phyloP scores from a whole-genome alignment of 2,797 vertebrate species.

The Heliangelus exortis region DNA sequence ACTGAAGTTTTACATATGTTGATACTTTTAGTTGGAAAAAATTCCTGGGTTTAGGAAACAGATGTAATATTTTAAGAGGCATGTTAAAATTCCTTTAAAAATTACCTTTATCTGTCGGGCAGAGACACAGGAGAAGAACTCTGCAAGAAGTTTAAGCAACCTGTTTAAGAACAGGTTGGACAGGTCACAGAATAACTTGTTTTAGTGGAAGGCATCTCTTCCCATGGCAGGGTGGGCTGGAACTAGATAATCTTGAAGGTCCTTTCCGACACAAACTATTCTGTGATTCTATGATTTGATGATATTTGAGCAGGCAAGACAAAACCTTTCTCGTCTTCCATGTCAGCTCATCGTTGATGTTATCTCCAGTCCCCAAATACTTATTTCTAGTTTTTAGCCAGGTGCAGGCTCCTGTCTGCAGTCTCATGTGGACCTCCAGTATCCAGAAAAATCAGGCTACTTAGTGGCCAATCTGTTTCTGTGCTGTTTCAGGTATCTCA shows the following conservation, averaged over 20 bases:
- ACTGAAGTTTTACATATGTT: neutral
- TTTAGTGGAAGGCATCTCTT: too few relatives aligned
- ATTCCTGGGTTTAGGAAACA: neutral
- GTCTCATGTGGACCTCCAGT: neutral
- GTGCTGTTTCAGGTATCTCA: constrained; percentile 66
- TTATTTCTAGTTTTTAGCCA: neutral
- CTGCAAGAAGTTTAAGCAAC: too few relatives aligned
- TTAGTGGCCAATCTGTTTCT: neutral
- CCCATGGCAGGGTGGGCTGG: too few relatives aligned
- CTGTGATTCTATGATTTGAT: too few relatives aligned
- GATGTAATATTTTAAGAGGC: neutral
- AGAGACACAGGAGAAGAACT: neutral
- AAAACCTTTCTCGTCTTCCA: neutral
- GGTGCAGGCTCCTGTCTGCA: neutral
- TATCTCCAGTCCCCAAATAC: neutral
- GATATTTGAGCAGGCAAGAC: neutral
- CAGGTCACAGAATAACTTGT: too few relatives aligned
- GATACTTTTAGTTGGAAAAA: neutral
- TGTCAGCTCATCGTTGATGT: neutral
- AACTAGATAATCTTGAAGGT: too few relatives aligned
- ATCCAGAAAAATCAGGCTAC: neutral
- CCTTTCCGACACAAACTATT: too few relatives aligned
- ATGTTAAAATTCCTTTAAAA: neutral
- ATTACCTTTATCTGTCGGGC: neutral
- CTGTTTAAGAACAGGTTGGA: too few relatives aligned